Percentiles rank a stretch among this genome's conserved stretches.
Conservation (phyloP, 2,797 vertebrate genomes). For the Rachycentron canadum region DNA sequence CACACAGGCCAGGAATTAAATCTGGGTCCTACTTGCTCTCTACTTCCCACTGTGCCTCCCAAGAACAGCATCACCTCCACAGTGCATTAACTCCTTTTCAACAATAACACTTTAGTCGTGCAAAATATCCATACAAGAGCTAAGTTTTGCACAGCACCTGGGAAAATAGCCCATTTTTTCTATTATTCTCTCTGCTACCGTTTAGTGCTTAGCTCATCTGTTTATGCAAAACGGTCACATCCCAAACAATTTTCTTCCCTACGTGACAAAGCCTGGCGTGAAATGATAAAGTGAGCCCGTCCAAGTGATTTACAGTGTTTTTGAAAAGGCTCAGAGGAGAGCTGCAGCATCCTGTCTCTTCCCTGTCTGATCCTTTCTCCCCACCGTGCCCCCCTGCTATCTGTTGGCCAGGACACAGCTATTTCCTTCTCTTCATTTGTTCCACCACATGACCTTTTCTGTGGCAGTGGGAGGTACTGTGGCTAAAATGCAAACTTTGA, state of each 20-base stretch:
- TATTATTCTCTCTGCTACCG: slow-evolving; percentile 15
- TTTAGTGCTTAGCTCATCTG: slow-evolving; percentile 37
- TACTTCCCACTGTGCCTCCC: not conserved
- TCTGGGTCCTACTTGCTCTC: slow-evolving; percentile 17
- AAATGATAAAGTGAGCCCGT: slow-evolving; percentile 70
- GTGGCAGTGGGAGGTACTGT: slow-evolving; percentile 11
- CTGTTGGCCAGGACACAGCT: slow-evolving; percentile 60
- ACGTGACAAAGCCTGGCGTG: slow-evolving; percentile 62
- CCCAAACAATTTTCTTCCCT: slow-evolving; percentile 50
- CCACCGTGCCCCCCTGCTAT: slow-evolving; percentile 48
- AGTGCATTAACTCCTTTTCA: slow-evolving; percentile 32
- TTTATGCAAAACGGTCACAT: slow-evolving; percentile 64
- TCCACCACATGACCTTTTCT: slow-evolving; percentile 64
- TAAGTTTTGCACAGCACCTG: slow-evolving; percentile 9
- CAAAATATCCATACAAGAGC: slow-evolving; percentile 4
- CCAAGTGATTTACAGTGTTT: slow-evolving; percentile 73
- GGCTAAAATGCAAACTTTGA: slow-evolving; percentile 16
- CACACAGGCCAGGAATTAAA: slow-evolving; percentile 16
- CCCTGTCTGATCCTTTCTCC: slow-evolving; percentile 49
- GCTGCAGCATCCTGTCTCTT: slow-evolving; percentile 71
- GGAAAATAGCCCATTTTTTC: slow-evolving; percentile 26
- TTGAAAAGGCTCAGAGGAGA: slow-evolving; percentile 72
- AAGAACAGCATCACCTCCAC: slow-evolving; percentile 7
- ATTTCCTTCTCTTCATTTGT: slow-evolving; percentile 70
- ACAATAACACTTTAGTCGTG: slow-evolving; percentile 12